Evolutionary conservation across 2,888 invertebrate genomes (phyloP), one percentile per base, ranked within the genome.

Genomic region (Galeopsomyia nigrocyanea): DNA sequence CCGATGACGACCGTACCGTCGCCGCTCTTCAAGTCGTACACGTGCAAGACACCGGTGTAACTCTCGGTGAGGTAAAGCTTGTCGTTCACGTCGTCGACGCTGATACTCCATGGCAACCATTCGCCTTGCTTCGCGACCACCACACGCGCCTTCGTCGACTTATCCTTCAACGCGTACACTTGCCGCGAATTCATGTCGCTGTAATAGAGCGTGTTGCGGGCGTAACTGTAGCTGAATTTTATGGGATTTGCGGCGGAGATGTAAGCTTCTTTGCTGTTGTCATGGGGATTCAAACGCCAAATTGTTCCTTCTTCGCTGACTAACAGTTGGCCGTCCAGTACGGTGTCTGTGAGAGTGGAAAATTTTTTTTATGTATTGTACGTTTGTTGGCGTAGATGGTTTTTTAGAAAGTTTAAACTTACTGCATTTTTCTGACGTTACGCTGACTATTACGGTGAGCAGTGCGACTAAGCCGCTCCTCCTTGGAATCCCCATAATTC

Each of bases 21-120:
- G 0, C 9, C 16, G 0, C 31, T 31, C 7, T 47, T 39, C 13
- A 65, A 13, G 13, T 73, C 66, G 21, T 57, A 66, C 5, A 69
- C 21, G 5, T 19, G 14, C 2, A 73, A 46, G 0, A 58, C 55
- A 0, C 26, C 51, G 46, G 73, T 46, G 16, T 49, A 46, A 16
- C 17, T 21, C 10, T 73, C 69, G 17, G 46, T 17, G 0, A 66
- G 50, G 17, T 73, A 73, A 2, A 73, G 22, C 13, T 68, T 68
- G 2, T 47, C 55, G n/a, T 19, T 61, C 2, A 65, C 19, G 6
- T 31, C 5, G 0, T 72, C 72, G 2, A 68, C 3, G 16, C 60
- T 50, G 0, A 73, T 2, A 13, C 58, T 13, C 6, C 22, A 22
- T 0, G 73, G 68, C 47, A 65, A n/a, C 73, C 73, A 68, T 0